A percentile compares a stretch with the other conserved stretches of the same genome.
Evolutionary conservation across 2,113 vertebrate genomes (phyloP).

Genomic region (Gasterosteus aculeatus): DNA sequence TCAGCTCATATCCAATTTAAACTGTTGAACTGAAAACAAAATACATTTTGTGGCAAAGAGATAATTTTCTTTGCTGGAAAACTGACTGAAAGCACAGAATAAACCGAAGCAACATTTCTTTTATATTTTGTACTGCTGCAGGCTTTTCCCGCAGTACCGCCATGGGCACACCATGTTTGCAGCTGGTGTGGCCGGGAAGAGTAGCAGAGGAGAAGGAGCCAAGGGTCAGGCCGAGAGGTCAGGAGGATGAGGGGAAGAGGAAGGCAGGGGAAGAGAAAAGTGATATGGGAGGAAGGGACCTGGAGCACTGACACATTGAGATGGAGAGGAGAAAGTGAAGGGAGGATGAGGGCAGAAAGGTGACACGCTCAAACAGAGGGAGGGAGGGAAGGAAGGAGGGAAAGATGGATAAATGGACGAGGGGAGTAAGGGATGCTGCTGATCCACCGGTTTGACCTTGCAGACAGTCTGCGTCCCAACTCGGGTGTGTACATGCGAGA

Average conservation of each 20-base stretch:
- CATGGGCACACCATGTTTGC: slow-evolving; percentile 35
- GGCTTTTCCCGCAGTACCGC: slow-evolving; percentile 19
- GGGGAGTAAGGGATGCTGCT: slow-evolving; percentile 48
- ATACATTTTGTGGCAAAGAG: not conserved
- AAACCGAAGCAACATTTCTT: not conserved
- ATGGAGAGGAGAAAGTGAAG: slow-evolving; percentile 26
- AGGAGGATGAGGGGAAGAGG: slow-evolving; percentile 41
- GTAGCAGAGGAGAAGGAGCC: slow-evolving; percentile 36
- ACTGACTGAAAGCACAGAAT: slow-evolving; percentile 1
- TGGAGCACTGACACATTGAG: slow-evolving; percentile 54
- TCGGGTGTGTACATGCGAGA: slow-evolving; percentile 16
- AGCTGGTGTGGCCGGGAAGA: slow-evolving; percentile 63
- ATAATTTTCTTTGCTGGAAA: slow-evolving; percentile 21
- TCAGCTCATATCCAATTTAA: not conserved
- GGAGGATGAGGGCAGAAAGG: slow-evolving; percentile 58
- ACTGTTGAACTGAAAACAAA: not conserved
- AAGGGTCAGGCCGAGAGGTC: slow-evolving; percentile 55
- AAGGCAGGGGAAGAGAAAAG: slow-evolving; percentile 48
- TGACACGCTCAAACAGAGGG: slow-evolving; percentile 54
- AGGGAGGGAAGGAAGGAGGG: slow-evolving; percentile 15
- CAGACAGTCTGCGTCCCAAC: slow-evolving; percentile 48
- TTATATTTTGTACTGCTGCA: slow-evolving; percentile 22
- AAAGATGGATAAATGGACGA: slow-evolving; percentile 50
- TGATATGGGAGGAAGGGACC: slow-evolving; percentile 59
- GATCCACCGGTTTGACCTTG: slow-evolving; percentile 75